Percentiles rank a stretch among this genome's conserved stretches.
Evolutionary conservation across 2,888 invertebrate species (phyloP).

Genomic region (Cryptus viduatorius): DNA sequence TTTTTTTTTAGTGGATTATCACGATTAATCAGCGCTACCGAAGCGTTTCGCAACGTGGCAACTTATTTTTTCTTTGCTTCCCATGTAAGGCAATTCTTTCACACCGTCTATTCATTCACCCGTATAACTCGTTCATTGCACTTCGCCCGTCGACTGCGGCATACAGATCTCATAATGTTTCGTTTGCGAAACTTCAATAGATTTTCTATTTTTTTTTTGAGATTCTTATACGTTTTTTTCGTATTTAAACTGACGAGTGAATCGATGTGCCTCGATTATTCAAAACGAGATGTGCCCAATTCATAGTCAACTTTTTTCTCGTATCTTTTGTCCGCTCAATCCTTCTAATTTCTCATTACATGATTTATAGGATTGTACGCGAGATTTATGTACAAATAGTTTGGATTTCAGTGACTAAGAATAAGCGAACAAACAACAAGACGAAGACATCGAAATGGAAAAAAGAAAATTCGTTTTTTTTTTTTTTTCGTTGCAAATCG

Average conservation of each 20-base stretch:
- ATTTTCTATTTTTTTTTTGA: neutral
- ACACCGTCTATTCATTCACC: constrained; percentile 56
- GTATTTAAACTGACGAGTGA: neutral
- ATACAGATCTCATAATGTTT: constrained; percentile 57
- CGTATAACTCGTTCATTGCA: constrained; percentile 60
- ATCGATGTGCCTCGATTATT: constrained; percentile 37
- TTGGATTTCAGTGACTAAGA: constrained; percentile 46
- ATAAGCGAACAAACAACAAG: constrained; percentile 37
- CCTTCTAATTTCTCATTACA: constrained; percentile 55
- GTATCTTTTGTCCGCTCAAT: constrained; percentile 12
- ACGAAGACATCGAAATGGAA: constrained; percentile 22
- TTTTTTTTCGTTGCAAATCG: constrained; percentile 59
- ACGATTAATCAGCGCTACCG: constrained; percentile 53
- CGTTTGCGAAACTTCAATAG: constrained; percentile 7
- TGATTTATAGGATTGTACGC: constrained; percentile 58
- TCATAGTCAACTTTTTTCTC: neutral
- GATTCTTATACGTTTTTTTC: neutral
- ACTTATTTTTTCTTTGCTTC: constrained; percentile 35
- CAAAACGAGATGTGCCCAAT: constrained; percentile 9
- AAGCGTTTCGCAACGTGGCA: constrained; percentile 41
- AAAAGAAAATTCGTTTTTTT: constrained; percentile 23
- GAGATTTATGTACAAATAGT: constrained; percentile 61
- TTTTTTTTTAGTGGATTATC: constrained; percentile 55
- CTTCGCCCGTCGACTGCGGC: constrained; percentile 56
- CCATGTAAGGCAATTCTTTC: constrained; percentile 67